Evolutionary conservation across 2,113 vertebrate species (phyloP), one percentile per base, ranked within the genome.

Genomic region (Pterophyllum scalare): DNA sequence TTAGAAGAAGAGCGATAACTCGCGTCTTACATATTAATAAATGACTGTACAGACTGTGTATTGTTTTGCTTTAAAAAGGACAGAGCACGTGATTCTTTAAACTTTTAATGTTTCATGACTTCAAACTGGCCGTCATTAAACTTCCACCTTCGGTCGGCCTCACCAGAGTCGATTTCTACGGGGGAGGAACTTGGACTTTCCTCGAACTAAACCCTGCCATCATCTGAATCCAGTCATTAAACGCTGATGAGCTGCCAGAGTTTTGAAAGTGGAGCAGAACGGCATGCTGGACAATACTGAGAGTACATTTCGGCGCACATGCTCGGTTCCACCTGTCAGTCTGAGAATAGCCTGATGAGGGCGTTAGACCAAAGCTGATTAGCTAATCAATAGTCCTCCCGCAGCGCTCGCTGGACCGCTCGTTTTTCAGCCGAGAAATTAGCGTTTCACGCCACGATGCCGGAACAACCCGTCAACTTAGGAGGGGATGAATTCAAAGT

Each of bases 121-220:
- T 43, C 14, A 43, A 43, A 43, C 46, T 70, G 6, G 22, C 11
- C 3, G 24, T 3, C 43, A 14, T 2, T 6, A 43, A 11, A 4
- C 14, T 15, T 46, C 43, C 43, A 46, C 14, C 12, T 46, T 46
- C 43, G 15, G 14, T 43, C 33, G 6, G 10, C 0, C 7, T 4
- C 13, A 43, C 40, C 7, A 3, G n/a, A 43, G 38, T 43, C 17
- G 2, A 1, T 13, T 49, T 52, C 40, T 70, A 24, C 13, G 17
- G 43, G 24, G 43, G 46, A 1, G 24, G 52, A 46, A 8, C 7
- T n/a, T n/a, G 4, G 24, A 70, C 20, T 26, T 52, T 70, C 24
- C 24, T 15, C 0, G 0, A 20, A 52, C 28, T 10, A 49, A 49
- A 70, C 15, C 0, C 40, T 28, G 43, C 5, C 7, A 49, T 24